Evolutionary conservation across 2,888 invertebrate species (phyloP).

Genomic region (Clostera curtula): DNA sequence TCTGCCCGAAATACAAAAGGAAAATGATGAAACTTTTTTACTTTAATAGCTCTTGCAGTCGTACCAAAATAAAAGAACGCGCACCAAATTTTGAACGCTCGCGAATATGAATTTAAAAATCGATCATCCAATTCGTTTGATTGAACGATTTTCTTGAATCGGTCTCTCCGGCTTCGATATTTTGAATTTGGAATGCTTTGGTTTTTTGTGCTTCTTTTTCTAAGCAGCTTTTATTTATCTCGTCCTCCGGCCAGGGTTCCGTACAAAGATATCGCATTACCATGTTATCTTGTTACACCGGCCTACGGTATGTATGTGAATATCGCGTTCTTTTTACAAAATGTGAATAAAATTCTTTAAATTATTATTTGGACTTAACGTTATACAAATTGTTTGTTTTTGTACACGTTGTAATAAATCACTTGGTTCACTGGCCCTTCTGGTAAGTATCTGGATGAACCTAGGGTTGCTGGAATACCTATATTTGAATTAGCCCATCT

Average conservation of each 20-base stretch:
- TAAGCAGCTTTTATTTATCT: slow-evolving; percentile 61
- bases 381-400: no score
- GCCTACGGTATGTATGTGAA: slow-evolving; percentile 30
- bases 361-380: no score
- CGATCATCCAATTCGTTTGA: slow-evolving; percentile 37
- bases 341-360: neutral
- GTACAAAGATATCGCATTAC: slow-evolving; percentile 67
- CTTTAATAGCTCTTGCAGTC: neutral
- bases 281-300: slow-evolving; percentile 61
- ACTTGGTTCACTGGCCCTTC: no score
- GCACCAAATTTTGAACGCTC: slow-evolving; percentile 2
- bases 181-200: slow-evolving; percentile 57
- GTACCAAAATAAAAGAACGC: neutral
- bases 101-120: slow-evolving; percentile 21
- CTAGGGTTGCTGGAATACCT: no score
- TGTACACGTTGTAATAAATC: no score
- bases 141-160: slow-evolving; percentile 44
- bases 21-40: no score
- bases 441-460: no score
- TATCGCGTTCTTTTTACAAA: neutral
- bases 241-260: slow-evolving; percentile 59
- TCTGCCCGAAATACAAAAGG: no score
- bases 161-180: slow-evolving; percentile 43
- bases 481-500: no score
- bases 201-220: slow-evolving; percentile 47